Conservation (phyloP, 2,113 vertebrate species). For the Formicarius rufipectus region DNA sequence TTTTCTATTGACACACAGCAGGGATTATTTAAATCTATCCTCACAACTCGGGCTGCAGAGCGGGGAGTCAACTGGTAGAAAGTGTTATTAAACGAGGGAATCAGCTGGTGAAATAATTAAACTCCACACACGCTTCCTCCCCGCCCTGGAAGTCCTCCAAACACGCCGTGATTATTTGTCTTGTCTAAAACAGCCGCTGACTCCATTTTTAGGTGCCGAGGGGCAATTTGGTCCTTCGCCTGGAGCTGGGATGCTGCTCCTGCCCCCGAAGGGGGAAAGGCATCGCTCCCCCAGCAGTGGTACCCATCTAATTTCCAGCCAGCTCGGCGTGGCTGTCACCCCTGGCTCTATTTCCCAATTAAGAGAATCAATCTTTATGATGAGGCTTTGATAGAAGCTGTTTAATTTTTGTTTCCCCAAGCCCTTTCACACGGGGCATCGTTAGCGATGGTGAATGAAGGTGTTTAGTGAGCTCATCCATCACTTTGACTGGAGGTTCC, state of each 20-base stretch:
- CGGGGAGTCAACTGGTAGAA: not conserved
- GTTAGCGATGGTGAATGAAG: not conserved
- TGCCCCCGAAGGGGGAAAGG: not conserved
- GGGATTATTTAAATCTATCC: not conserved
- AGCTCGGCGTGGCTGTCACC: not conserved
- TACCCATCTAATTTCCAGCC: not conserved
- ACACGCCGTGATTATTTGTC: not conserved
- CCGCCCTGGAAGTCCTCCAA: not conserved
- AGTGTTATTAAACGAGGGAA: not conserved
- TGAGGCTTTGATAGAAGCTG: not conserved
- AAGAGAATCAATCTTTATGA: not conserved
- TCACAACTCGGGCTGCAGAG: rapidly evolving
- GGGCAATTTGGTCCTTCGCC: not conserved
- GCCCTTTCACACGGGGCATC: not conserved
- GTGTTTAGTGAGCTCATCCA: constrained; percentile 26
- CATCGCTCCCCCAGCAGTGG: rapidly evolving
- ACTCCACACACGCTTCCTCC: not conserved
- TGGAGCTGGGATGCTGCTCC: not conserved
- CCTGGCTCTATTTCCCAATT: not conserved
- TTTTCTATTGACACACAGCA: not conserved
- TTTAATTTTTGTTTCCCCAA: not conserved
- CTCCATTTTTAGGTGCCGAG: not conserved
- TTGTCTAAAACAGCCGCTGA: not conserved
- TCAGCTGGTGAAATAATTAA: not conserved
- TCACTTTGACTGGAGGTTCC: not conserved